Evolutionary conservation across 35 echinoderm and acorn worm genomes (phyloP), one percentile per base, ranked within the genome.

Genomic region (Strongylocentrotus purpuratus): DNA sequence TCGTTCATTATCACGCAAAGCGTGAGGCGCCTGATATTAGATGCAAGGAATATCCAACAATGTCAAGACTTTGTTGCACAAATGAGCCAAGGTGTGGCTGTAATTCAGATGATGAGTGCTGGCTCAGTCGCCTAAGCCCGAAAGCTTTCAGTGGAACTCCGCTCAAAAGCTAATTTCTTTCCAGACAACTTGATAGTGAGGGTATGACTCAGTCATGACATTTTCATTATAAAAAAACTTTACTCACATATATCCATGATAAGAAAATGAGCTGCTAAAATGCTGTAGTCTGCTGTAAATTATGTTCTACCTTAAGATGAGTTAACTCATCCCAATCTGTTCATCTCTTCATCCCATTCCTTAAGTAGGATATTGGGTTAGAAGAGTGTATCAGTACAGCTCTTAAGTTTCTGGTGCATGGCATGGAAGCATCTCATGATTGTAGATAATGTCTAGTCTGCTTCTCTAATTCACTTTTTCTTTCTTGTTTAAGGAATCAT

Each of bases 41-140:
- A 78, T 78, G 65, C 65, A 78, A 78, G 7, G 65, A 7, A 78
- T 78, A 78, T 78, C 65, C 65, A 78, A 25, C 65, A 78, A 78
- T 28, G 18, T 78, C 65, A 25, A 0, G 65, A 78, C 65, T 78
- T 78, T 28, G 25, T 78, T 78, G 18, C 65, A 78, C 65, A 78
- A 78, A 78, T 78, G 65, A 45, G 45, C 87, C 87, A 89, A 89
- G 87, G 87, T 89, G 87, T 89, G 87, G 87, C 87, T 45, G 10
- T 89, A 89, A 89, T 89, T 15, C 12, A 10, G 33, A 33, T 31
- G 45, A 89, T 89, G 87, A 89, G n/a, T 45, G 87, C 32, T 28
- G 87, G 45, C 87, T 89, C 45, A 33, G 45, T 33, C 87, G 45
- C 17, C 12, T 89, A 33, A 89, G 87, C 87, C 33, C 87, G 11